These are phyloP conservation scores for Rhinichthys klamathensis DNA, from an alignment of 2,113 vertebrate genomes.

Conservation along the genomic window DNA sequence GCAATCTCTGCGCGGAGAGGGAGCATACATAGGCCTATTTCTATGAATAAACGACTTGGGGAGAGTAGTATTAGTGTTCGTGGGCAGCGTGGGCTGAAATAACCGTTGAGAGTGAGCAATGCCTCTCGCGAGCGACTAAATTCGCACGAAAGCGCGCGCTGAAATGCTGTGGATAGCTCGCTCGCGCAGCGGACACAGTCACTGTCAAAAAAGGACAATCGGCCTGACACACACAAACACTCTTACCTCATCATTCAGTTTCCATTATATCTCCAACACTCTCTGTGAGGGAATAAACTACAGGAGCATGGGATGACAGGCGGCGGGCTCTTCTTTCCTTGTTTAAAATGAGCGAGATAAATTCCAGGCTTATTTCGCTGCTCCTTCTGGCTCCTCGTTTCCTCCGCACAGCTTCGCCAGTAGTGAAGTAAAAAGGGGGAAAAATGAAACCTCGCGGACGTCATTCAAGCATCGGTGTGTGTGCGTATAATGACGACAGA, in stretches of 20 bases:
- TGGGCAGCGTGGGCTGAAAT: neutral
- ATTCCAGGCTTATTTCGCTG: slow-evolving; percentile 27
- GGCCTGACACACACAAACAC: neutral
- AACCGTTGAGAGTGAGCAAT: neutral
- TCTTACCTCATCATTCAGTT: slow-evolving; percentile 67
- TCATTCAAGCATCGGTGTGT: neutral
- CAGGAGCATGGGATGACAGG: neutral
- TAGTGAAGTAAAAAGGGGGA: slow-evolving; percentile 14
- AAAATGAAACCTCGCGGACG: slow-evolving; percentile 2
- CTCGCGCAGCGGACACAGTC: slow-evolving; percentile 30
- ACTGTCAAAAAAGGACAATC: slow-evolving; percentile 48
- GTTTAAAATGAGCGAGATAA: slow-evolving; percentile 34
- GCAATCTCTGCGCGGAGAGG: slow-evolving; percentile 21
- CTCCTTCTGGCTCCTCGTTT: slow-evolving; percentile 19
- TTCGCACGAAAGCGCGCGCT: slow-evolving; percentile 19
- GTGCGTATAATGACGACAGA: neutral
- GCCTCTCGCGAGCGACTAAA: neutral
- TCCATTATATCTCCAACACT: slow-evolving; percentile 47
- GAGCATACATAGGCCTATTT: neutral
- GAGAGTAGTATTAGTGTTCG: neutral
- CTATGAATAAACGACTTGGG: neutral
- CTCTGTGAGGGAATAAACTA: neutral
- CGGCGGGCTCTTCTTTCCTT: slow-evolving; percentile 24
- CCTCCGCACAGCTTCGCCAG: neutral
- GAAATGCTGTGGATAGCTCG: neutral